Conservation (phyloP, 2,113 vertebrate species). For the Notothenia coriiceps region DNA sequence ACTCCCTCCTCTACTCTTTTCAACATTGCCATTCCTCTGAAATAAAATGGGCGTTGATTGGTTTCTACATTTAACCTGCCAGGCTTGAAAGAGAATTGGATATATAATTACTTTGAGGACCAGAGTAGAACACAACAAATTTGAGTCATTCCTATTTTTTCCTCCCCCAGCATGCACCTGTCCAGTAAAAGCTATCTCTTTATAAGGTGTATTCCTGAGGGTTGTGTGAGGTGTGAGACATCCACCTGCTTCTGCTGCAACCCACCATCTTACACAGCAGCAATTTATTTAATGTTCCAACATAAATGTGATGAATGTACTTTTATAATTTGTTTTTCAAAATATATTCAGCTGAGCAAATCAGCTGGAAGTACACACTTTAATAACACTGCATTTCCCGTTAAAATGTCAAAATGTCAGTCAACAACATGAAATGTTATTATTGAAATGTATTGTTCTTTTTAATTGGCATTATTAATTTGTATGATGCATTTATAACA, state of each 20-base stretch:
- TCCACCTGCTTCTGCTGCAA: neutral
- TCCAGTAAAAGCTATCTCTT: constrained; percentile 12
- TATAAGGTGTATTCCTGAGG: constrained; percentile 31
- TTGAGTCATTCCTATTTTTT: constrained; percentile 30
- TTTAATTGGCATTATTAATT: neutral
- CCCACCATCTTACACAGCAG: constrained; percentile 12
- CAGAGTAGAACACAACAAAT: constrained; percentile 59
- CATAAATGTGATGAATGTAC: neutral
- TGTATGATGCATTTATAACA: neutral
- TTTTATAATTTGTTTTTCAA: neutral
- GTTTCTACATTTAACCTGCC: constrained; percentile 61
- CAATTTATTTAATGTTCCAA: constrained; percentile 15
- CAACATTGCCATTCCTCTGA: constrained; percentile 25
- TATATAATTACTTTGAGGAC: constrained; percentile 51
- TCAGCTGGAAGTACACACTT: neutral
- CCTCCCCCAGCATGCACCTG: constrained; percentile 1
- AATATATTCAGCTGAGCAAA: neutral
- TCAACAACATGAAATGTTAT: neutral
- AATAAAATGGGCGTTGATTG: constrained; percentile 69
- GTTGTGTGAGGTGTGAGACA: constrained; percentile 45
- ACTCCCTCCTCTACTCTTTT: neutral
- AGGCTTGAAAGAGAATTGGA: constrained; percentile 60
- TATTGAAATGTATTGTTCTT: neutral
- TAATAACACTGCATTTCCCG: neutral
- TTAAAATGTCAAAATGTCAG: neutral